Evolutionary conservation across 2,888 invertebrate genomes (phyloP).

Genomic region (Athripsodes cinereus): DNA sequence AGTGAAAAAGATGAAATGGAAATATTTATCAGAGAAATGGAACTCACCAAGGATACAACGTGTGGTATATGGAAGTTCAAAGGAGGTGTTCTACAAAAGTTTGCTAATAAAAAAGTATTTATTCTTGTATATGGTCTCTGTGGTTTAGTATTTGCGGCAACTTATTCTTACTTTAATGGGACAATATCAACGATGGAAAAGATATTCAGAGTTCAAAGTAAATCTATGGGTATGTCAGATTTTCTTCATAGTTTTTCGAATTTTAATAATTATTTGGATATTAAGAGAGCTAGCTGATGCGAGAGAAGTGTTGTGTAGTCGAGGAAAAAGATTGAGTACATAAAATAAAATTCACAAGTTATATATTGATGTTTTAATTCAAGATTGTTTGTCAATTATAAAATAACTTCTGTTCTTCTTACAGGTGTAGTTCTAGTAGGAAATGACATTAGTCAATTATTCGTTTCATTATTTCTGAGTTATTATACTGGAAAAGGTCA

Average conservation of each 20-base stretch:
- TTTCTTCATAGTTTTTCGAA: too few relatives aligned
- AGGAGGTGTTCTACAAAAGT: slow-evolving; percentile 53
- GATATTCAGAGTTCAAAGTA: slow-evolving; percentile 64
- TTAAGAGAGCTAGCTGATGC: too few relatives aligned
- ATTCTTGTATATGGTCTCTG: slow-evolving; percentile 59
- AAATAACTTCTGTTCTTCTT: too few relatives aligned
- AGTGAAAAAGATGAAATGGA: slow-evolving; percentile 34
- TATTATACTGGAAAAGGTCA: slow-evolving; percentile 67
- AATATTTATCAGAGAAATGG: slow-evolving; percentile 43
- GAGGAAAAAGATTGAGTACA: too few relatives aligned
- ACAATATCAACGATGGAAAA: slow-evolving; percentile 69
- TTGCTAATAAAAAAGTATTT: slow-evolving; percentile 53
- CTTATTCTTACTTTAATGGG: slow-evolving; percentile 66
- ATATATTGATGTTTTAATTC: too few relatives aligned
- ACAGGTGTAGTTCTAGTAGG: slow-evolving; percentile 65
- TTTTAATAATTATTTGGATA: background rate
- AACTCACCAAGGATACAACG: slow-evolving; percentile 54
- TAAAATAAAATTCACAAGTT: too few relatives aligned
- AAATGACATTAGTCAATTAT: slow-evolving; percentile 65
- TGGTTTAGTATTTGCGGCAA: slow-evolving; percentile 62
- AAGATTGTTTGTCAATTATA: too few relatives aligned
- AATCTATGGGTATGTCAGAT: slow-evolving; percentile 53
- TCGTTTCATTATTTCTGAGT: slow-evolving; percentile 59
- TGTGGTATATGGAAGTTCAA: slow-evolving; percentile 59
- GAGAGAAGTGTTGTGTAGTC: too few relatives aligned